Evolutionary conservation across 2,888 invertebrate species (phyloP).

Genomic region (Glyphotaelius pellucidus): DNA sequence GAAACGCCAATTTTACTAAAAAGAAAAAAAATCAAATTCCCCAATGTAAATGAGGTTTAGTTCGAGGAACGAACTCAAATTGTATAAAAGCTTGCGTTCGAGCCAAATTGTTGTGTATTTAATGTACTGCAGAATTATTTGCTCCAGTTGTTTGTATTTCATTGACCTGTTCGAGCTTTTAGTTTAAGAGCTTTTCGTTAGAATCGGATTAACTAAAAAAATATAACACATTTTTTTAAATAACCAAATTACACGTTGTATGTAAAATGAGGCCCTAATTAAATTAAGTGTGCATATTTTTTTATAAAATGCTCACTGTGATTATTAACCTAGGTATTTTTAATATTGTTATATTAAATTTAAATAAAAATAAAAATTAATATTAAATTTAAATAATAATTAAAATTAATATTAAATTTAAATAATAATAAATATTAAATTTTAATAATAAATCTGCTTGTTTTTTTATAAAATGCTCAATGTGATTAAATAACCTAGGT

Average conservation of each 20-base stretch:
- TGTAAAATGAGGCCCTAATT: too few species aligned
- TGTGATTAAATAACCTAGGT: too few species aligned
- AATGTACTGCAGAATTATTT: slow-evolving; percentile 3
- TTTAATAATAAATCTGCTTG: too few species aligned
- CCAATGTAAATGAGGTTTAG: not conserved
- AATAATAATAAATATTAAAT: too few species aligned
- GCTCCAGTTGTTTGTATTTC: slow-evolving; percentile 13
- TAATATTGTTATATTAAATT: too few species aligned
- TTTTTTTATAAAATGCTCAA: too few species aligned
- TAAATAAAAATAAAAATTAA: too few species aligned
- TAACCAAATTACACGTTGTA: too few species aligned
- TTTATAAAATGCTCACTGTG: not conserved
- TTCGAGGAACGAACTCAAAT: not conserved
- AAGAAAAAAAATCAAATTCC: not conserved
- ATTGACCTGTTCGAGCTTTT: slow-evolving; percentile 6
- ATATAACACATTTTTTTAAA: not conserved
- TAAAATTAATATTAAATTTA: too few species aligned
- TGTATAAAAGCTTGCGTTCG: slow-evolving; percentile 9
- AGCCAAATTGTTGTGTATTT: slow-evolving; percentile 15
- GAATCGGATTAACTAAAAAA: not conserved
- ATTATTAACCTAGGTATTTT: too few species aligned
- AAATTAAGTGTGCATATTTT: not conserved
- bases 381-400: too few species aligned
- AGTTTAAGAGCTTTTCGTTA: not conserved
- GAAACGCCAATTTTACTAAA: not conserved